Conservation (phyloP, 2,888 invertebrate species). For the Mesorhabditis belari region DNA sequence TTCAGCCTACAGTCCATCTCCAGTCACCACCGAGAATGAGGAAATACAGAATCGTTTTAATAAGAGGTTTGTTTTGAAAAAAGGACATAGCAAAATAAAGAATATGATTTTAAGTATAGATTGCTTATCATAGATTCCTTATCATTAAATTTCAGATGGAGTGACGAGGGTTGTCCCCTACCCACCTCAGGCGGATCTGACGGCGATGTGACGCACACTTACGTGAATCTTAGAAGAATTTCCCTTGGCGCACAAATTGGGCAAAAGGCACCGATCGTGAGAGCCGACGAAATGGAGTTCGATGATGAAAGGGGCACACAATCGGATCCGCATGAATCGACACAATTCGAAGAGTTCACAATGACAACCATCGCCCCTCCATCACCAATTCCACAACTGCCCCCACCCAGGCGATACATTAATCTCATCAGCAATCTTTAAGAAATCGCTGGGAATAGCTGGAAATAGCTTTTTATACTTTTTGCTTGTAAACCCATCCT, state of each 20-base stretch:
- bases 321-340: background rate
- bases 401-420: background rate
- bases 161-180: conserved; percentile 12
- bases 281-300: background rate
- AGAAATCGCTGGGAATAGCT: background rate
- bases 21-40: conserved; percentile 9
- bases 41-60: too few relatives aligned
- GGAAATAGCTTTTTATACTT: too few relatives aligned
- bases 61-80: too few relatives aligned
- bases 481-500: too few relatives aligned
- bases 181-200: too few relatives aligned
- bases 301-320: background rate
- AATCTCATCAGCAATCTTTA: background rate
- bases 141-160: background rate
- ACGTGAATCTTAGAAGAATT: background rate
- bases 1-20: conserved; percentile 27
- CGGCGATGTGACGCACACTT: background rate
- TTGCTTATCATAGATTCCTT: too few relatives aligned
- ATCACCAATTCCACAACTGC: too few relatives aligned
- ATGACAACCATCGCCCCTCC: background rate
- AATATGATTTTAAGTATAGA: too few relatives aligned
- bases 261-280: background rate
- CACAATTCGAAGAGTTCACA: background rate
- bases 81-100: too few relatives aligned
- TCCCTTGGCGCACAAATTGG: background rate